Conservation (phyloP, 2,113 vertebrate species). For the Aphyosemion australe region DNA sequence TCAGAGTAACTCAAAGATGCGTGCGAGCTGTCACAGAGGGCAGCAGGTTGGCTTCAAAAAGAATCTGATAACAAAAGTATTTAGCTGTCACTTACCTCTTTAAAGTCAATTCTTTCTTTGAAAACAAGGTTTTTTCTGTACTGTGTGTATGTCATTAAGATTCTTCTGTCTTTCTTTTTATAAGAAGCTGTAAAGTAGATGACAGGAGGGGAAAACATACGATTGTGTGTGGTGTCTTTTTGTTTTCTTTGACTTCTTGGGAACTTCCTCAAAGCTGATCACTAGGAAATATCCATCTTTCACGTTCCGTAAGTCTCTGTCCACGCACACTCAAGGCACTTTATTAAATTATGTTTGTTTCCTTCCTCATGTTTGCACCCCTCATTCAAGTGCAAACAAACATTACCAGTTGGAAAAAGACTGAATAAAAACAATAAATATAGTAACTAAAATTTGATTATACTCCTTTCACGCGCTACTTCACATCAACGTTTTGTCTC, state of each 20-base stretch:
- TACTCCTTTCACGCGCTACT: too few relatives aligned
- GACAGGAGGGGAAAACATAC: slow-evolving; percentile 26
- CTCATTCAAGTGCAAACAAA: too few relatives aligned
- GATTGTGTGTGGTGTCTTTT: background rate
- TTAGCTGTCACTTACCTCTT: slow-evolving; percentile 56
- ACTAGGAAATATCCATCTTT: too few relatives aligned
- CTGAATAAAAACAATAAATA: too few relatives aligned
- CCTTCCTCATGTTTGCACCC: too few relatives aligned
- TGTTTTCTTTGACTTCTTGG: slow-evolving; percentile 20
- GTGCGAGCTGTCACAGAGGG: slow-evolving; percentile 36
- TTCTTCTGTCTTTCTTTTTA: slow-evolving; percentile 1
- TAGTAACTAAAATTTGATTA: too few relatives aligned
- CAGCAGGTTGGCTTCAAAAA: slow-evolving; percentile 44
- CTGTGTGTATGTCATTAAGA: slow-evolving; percentile 17
- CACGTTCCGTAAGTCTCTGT: too few relatives aligned
- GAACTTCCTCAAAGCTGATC: slow-evolving; percentile 32
- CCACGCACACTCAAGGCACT: too few relatives aligned
- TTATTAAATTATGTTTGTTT: too few relatives aligned
- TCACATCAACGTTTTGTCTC: too few relatives aligned
- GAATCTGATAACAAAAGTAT: slow-evolving; percentile 52
- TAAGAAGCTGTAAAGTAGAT: slow-evolving; percentile 1
- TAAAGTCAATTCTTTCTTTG: slow-evolving; percentile 43
- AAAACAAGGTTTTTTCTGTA: background rate
- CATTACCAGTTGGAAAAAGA: too few relatives aligned
- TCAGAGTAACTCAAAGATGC: slow-evolving; percentile 20